Evolutionary conservation across 2,888 invertebrate genomes (phyloP).

Genomic region (Anoncus sp.): DNA sequence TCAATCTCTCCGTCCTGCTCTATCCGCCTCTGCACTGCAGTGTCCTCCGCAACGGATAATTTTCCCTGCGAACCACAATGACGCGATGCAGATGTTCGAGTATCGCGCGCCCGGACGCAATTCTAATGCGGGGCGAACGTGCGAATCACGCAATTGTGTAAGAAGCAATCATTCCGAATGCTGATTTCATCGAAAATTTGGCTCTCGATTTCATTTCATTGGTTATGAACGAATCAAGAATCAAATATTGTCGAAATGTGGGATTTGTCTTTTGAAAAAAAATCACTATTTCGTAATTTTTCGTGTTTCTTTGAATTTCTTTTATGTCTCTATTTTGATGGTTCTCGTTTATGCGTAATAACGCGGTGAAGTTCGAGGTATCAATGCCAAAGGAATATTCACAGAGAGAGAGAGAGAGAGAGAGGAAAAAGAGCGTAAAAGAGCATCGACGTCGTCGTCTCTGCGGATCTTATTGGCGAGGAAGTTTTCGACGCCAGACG

Average conservation of each 20-base stretch:
- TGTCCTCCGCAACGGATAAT: constrained; percentile 42
- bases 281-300: constrained; percentile 7
- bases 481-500: constrained; percentile 74
- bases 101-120: constrained; percentile 4
- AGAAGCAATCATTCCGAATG: not conserved
- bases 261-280: not conserved
- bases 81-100: constrained; percentile 49
- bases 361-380: constrained; percentile 46
- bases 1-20: constrained; percentile 6
- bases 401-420: constrained; percentile 7
- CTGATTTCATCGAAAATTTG: not conserved
- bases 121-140: too few species aligned
- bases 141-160: constrained; percentile 26
- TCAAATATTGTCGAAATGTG: too few species aligned
- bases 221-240: too few species aligned
- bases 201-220: too few species aligned
- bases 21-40: constrained; percentile 33
- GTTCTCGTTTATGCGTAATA: constrained; percentile 23
- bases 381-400: constrained; percentile 56
- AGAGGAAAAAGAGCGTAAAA: constrained; percentile 5
- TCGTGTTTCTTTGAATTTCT: constrained; percentile 43
- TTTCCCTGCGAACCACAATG: too few species aligned
- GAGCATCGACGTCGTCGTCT: constrained; percentile 55
- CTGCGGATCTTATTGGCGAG: constrained; percentile 74
- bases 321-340: constrained; percentile 22